A percentile compares a stretch with the other conserved stretches of the same genome.
Evolutionary conservation across 2,888 invertebrate species (phyloP).

Genomic region (Macrophya annulata): DNA sequence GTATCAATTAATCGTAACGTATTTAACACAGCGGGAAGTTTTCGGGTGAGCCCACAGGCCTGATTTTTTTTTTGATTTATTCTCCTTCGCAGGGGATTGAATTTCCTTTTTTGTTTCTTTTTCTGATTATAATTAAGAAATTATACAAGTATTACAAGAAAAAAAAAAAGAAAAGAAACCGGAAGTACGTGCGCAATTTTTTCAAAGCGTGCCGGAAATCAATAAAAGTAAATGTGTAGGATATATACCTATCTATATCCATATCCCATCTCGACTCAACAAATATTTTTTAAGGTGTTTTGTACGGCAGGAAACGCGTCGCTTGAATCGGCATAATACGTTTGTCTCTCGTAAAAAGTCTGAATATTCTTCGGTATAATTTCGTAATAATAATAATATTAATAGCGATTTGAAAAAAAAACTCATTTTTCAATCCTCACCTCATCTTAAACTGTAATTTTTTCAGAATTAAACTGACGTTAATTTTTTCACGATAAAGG

Average conservation of each 20-base stretch:
- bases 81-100: not conserved
- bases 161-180: conserved; percentile 11
- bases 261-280: not conserved
- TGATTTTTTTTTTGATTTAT: not conserved
- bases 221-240: conserved; percentile 25
- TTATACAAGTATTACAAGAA: not conserved
- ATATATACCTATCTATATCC: not conserved
- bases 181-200: conserved; percentile 45
- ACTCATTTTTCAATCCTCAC: too few relatives aligned
- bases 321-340: not conserved
- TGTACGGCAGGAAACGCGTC: conserved; percentile 24
- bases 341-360: not conserved
- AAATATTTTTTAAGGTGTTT: conserved; percentile 47
- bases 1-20: too few relatives aligned
- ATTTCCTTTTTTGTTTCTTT: not conserved
- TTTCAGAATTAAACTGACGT: too few relatives aligned
- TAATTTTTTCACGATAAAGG: not conserved
- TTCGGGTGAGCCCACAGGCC: too few relatives aligned
- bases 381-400: not conserved
- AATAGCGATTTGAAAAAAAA: too few relatives aligned
- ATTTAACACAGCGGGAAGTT: too few relatives aligned
- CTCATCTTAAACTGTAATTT: too few relatives aligned
- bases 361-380: not conserved
- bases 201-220: conserved; percentile 31
- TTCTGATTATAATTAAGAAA: not conserved